Conservation (phyloP, 2,888 invertebrate species). For the Eilema caniola region DNA sequence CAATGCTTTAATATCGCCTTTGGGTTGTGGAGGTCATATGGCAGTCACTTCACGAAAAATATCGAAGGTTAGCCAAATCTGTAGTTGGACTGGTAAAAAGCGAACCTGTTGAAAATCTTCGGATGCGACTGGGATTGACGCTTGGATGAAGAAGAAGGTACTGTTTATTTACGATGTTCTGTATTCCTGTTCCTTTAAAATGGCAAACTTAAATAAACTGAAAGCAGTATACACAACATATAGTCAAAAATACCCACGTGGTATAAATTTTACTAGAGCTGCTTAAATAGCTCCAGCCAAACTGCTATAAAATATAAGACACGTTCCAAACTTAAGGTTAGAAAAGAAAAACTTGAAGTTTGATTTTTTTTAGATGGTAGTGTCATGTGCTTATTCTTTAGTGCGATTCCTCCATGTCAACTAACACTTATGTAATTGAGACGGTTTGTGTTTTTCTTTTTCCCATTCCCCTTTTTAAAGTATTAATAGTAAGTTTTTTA, state of each 20-base stretch:
- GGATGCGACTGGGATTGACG: too few relatives aligned
- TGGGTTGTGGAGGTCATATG: too few relatives aligned
- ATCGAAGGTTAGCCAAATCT: too few relatives aligned
- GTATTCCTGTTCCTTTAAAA: too few relatives aligned
- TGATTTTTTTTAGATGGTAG: neutral
- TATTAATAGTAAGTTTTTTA: neutral
- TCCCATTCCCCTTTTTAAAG: too few relatives aligned
- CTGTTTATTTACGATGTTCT: constrained; percentile 4
- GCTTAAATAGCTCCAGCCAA: neutral
- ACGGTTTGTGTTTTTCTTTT: neutral
- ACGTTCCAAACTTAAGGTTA: neutral
- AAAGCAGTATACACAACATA: neutral
- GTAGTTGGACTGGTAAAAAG: too few relatives aligned
- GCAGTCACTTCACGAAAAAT: too few relatives aligned
- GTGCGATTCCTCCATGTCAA: neutral
- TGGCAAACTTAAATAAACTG: neutral
- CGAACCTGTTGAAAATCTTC: too few relatives aligned
- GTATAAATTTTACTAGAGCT: neutral
- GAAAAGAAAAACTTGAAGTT: constrained; percentile 1
- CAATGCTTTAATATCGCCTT: too few relatives aligned
- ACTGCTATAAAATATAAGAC: neutral
- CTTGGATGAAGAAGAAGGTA: too few relatives aligned
- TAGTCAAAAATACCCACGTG: neutral
- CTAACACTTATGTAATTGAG: neutral
- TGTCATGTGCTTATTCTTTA: neutral